Conservation (phyloP, 2,797 vertebrate species). For the Erpetoichthys calabaricus region DNA sequence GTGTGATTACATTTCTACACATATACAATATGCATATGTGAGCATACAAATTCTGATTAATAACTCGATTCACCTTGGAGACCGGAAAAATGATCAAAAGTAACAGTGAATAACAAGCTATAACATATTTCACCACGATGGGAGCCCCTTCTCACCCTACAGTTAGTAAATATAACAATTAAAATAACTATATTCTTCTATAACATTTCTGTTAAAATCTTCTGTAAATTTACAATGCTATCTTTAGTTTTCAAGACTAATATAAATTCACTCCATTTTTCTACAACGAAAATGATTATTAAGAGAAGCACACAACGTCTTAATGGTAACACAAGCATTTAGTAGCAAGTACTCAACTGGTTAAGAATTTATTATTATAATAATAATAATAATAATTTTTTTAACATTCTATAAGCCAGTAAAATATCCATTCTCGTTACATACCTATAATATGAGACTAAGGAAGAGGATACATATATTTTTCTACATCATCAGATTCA, state of each 20-base stretch:
- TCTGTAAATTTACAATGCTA: conserved; percentile 95
- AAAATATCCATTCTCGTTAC: conserved; percentile 98
- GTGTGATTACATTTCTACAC: conserved; percentile 99
- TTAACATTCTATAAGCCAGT: conserved; percentile 98
- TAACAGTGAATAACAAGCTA: conserved; percentile 99
- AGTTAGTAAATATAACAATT: conserved; percentile 98
- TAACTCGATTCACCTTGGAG: conserved; percentile 99
- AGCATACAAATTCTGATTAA: conserved; percentile 98
- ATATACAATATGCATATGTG: conserved; percentile 99
- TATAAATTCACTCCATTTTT: conserved; percentile 98
- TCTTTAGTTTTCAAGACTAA: conserved; percentile 97
- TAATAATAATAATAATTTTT: conserved; percentile 48
- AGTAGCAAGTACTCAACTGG: conserved; percentile 89
- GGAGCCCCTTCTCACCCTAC: conserved; percentile 91
- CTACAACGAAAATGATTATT: conserved; percentile 99
- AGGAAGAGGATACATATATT: conserved; percentile 79
- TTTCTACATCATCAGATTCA: conserved; percentile 77
- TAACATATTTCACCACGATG: conserved; percentile 96
- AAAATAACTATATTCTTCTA: conserved; percentile 98
- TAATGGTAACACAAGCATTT: conserved; percentile 96
- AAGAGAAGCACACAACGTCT: conserved; percentile 97
- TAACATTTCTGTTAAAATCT: conserved; percentile 94
- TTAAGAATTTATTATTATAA: conserved; percentile 79
- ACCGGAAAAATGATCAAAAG: conserved; percentile 99
- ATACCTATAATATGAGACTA: conserved; percentile 93